Evolutionary conservation across 2,113 vertebrate genomes (phyloP).

Genomic region (Procapra przewalskii): DNA sequence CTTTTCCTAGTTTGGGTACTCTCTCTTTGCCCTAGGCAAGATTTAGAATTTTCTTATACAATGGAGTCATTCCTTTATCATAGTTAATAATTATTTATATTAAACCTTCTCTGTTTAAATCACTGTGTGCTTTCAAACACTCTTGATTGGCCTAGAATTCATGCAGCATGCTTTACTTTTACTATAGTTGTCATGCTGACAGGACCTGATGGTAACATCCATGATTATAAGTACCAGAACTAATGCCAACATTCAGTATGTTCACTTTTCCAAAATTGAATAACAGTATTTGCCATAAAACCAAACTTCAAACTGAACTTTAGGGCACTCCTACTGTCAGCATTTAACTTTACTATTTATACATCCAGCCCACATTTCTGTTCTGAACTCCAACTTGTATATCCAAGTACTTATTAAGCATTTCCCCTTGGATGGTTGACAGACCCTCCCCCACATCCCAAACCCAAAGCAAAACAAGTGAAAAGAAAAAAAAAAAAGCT

Average conservation of each 20-base stretch:
- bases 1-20: background rate
- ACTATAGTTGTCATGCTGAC: background rate
- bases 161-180: background rate
- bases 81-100: background rate
- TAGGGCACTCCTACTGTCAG: background rate
- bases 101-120: background rate
- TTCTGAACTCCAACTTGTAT: background rate
- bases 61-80: background rate
- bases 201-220: background rate
- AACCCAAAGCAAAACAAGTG: background rate
- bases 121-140: background rate
- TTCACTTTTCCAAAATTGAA: background rate
- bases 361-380: background rate
- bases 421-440: background rate
- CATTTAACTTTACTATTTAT: background rate
- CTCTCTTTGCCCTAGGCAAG: background rate
- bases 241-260: background rate
- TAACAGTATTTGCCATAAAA: background rate
- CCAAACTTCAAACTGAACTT: background rate
- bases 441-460: background rate
- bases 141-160: background rate
- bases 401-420: background rate
- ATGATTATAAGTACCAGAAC: background rate
- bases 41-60: background rate
- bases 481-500: background rate